Evolutionary conservation across 2,888 invertebrate genomes (phyloP), one percentile per base, ranked within the genome.

Genomic region (Drosophila differens): DNA sequence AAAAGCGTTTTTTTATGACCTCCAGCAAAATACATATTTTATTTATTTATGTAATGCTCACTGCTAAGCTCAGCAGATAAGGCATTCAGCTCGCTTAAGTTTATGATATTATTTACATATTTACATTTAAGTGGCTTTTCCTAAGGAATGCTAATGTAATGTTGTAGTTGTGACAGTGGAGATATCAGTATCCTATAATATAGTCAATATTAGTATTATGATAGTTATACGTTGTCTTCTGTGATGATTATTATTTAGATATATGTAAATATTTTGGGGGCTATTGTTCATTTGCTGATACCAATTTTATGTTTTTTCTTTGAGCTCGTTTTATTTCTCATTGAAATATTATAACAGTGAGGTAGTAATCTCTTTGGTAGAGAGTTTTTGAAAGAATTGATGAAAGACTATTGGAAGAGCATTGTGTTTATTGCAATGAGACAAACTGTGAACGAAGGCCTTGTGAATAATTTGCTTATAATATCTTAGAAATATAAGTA

Each of bases 1-100:
- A 61, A 77, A 77, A 74, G 5, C 0, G 16, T 35, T 35, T 14
- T 35, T 16, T 35, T 0, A 2, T 35, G 14, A 35, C 35, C 16
- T 5, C 19, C 39, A 19, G 19, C 39, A 9, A 19, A 19, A 39
- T 9, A 39, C 3, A 19, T 39, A 9, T 39, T 19, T 41, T n/a
- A 41, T 41, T 4, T n/a, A n/a, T 41, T 41, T n/a, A 41, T 41
- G n/a, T 4, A 2, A 4, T n/a, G n/a, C 39, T 39, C 2, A 19
- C 39, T 19, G 19, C 4, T 9, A 19, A 19, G 9, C 9, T 19
- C 19, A 19, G 19, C 39, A 19, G 19, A 39, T 19, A 19, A 19
- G 10, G 4, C 39, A 19, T 19, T 39, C 19, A 39, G 19, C 39
- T 19, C 4, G 19, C 19, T 19, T 10, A 19, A n/a, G 4, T 10